These are phyloP conservation scores for Drosophila macrothrix DNA, from an alignment of 2,888 invertebrate genomes.

Conservation along the genomic window DNA sequence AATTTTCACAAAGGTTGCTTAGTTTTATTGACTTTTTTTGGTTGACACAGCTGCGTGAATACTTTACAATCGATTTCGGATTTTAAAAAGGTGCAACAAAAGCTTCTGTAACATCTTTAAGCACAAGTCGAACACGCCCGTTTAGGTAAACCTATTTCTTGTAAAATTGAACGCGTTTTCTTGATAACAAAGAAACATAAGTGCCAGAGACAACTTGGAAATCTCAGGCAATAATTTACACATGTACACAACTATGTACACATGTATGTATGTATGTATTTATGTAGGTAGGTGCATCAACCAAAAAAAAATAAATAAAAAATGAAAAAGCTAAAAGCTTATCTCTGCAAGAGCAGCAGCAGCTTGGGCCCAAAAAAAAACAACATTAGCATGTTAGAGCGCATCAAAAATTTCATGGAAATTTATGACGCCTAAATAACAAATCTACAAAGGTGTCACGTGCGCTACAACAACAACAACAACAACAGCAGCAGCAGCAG, in stretches of 20 bases:
- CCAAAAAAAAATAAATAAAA: slow-evolving; percentile 13
- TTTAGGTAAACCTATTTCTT: slow-evolving; percentile 11
- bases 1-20: slow-evolving; percentile 31
- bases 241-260: slow-evolving; percentile 36
- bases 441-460: slow-evolving; percentile 70
- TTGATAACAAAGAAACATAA: slow-evolving; percentile 50
- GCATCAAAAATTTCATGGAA: slow-evolving; percentile 68
- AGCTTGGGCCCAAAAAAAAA: not conserved
- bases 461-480: slow-evolving; percentile 46
- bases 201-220: slow-evolving; percentile 25
- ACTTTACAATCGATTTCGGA: not conserved
- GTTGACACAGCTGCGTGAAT: not conserved
- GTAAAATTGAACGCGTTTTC: slow-evolving; percentile 29
- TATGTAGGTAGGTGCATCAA: slow-evolving; percentile 32
- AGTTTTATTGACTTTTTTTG: slow-evolving; percentile 2
- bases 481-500: not conserved
- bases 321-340: slow-evolving; percentile 11
- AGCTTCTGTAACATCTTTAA: not conserved
- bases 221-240: slow-evolving; percentile 55
- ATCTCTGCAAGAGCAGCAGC: slow-evolving; percentile 30
- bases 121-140: not conserved
- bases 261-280: not conserved
- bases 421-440: slow-evolving; percentile 66
- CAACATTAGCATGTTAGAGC: slow-evolving; percentile 68
- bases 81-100: not conserved